Evolutionary conservation across 2,797 vertebrate species (phyloP).

Genomic region (Epinephelus malabaricus): DNA sequence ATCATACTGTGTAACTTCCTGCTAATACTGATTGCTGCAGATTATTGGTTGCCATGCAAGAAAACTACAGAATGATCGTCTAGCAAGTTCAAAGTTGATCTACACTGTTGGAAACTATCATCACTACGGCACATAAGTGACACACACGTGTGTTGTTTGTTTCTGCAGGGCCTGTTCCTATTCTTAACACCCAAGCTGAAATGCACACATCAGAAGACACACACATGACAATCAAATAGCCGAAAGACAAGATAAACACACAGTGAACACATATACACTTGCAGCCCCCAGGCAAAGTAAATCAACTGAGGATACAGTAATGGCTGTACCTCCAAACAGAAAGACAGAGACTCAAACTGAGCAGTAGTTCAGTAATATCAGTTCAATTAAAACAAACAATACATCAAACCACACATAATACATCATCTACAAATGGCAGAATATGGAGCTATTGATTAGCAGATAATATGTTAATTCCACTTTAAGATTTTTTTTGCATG

Average conservation of each 20-base stretch:
- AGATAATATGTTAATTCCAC: neutral
- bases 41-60: neutral
- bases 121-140: neutral
- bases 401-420: neutral
- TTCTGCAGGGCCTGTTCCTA: neutral
- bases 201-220: slow-evolving; percentile 16
- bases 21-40: slow-evolving; percentile 7
- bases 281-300: neutral
- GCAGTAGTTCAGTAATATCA: neutral
- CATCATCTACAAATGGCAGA: neutral
- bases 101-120: neutral
- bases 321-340: neutral
- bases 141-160: neutral
- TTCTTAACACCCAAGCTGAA: neutral
- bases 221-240: slow-evolving; percentile 17
- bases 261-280: neutral
- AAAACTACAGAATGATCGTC: neutral
- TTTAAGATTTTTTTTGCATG: neutral
- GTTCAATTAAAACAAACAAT: neutral
- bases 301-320: slow-evolving; percentile 12
- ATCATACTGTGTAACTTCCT: slow-evolving; percentile 11
- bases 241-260: slow-evolving; percentile 1
- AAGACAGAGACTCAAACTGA: neutral
- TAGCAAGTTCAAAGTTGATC: slow-evolving; percentile 11
- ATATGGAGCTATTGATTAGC: neutral